These are phyloP conservation scores for Nemoura dubitans DNA, from an alignment of 2,888 invertebrate genomes.

Conservation along the genomic window DNA sequence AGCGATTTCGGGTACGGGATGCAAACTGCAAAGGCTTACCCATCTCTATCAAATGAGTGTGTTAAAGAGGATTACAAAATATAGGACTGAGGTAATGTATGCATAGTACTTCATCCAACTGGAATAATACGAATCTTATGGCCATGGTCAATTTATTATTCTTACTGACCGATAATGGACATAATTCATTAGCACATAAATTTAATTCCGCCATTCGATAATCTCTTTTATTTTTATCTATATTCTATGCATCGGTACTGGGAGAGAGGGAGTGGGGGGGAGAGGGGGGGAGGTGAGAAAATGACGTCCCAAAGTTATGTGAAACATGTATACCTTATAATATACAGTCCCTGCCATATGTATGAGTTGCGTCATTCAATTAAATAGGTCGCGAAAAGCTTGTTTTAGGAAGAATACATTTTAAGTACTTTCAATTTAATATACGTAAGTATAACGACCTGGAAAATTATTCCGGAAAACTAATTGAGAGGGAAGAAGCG, in stretches of 20 bases:
- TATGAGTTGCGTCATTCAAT: neutral
- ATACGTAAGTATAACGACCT: neutral
- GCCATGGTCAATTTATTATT: neutral
- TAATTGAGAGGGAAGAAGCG: neutral
- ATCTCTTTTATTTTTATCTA: neutral
- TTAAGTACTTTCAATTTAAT: neutral
- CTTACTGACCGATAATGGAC: neutral
- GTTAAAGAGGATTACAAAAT: constrained; percentile 26
- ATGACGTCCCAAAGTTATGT: no score
- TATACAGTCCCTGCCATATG: no score
- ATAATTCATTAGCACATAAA: neutral
- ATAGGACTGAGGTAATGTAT: constrained; percentile 9
- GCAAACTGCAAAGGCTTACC: neutral
- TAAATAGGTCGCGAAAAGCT: neutral
- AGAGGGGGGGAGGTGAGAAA: no score
- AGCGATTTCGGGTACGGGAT: neutral
- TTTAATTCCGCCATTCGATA: neutral
- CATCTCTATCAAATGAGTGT: neutral
- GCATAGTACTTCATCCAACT: constrained; percentile 18
- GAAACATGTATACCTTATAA: no score
- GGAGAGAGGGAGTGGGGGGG: no score
- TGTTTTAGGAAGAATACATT: neutral
- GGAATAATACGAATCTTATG: constrained; percentile 1
- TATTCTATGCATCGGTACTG: no score
- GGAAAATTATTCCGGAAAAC: neutral